These are phyloP conservation scores for Psittacus erithacus DNA, from an alignment of 2,113 vertebrate genomes.

Conservation along the genomic window DNA sequence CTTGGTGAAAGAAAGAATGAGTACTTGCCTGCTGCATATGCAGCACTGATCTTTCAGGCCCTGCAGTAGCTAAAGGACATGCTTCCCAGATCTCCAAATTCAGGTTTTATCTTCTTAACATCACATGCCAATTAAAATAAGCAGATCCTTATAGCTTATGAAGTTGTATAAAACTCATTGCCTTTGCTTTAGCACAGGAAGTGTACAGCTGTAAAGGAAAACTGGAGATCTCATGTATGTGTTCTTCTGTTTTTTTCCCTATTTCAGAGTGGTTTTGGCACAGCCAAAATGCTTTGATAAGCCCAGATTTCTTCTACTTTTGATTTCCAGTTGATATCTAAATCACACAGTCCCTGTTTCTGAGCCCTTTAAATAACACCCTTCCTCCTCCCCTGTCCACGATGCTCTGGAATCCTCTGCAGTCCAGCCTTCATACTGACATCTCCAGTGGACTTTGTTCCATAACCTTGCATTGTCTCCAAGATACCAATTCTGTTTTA, in stretches of 20 bases:
- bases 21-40: neutral
- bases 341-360: neutral
- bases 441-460: neutral
- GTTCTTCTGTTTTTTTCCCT: neutral
- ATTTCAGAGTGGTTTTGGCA: neutral
- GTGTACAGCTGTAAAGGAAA: neutral
- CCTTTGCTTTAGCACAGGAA: neutral
- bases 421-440: neutral
- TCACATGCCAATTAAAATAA: neutral
- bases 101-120: neutral
- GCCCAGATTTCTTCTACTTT: neutral
- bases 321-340: neutral
- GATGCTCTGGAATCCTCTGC: neutral
- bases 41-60: neutral
- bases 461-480: neutral
- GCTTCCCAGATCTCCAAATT: neutral
- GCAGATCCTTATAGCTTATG: neutral
- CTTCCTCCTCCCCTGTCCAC: neutral
- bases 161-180: neutral
- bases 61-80: neutral
- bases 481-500: neutral
- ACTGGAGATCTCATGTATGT: neutral
- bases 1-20: neutral
- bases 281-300: neutral
- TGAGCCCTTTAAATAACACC: neutral